A percentile compares a stretch with the other conserved stretches of the same genome.
Conservation (phyloP, 2,797 vertebrate genomes). For the Setipinna tenuifilis region DNA sequence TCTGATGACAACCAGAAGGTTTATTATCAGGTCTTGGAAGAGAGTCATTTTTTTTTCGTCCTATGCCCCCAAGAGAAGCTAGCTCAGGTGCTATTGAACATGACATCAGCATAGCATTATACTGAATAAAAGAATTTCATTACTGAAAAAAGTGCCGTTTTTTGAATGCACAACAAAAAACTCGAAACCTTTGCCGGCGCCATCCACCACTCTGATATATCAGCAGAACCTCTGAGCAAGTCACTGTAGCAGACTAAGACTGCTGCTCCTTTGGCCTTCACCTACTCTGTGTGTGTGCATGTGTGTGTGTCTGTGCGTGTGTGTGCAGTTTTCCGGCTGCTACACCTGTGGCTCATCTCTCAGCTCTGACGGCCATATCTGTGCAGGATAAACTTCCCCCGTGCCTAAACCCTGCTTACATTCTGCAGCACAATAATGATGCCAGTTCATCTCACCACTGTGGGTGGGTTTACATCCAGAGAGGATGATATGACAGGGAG, state of each 20-base stretch:
- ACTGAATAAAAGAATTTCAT: too few relatives aligned
- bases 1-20: neutral
- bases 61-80: neutral
- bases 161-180: too few relatives aligned
- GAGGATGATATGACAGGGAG: constrained; percentile 29
- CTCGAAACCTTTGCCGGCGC: too few relatives aligned
- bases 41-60: neutral
- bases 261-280: neutral
- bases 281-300: neutral
- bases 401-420: neutral
- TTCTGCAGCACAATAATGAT: neutral
- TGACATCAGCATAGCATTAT: too few relatives aligned
- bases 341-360: neutral
- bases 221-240: too few relatives aligned
- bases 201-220: too few relatives aligned
- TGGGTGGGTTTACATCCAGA: constrained; percentile 30
- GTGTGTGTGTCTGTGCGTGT: too few relatives aligned
- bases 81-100: neutral
- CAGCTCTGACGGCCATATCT: neutral
- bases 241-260: neutral
- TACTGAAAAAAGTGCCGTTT: too few relatives aligned
- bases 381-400: constrained; percentile 4
- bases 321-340: neutral
- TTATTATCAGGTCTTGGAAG: neutral
- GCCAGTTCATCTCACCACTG: constrained; percentile 8